These are phyloP conservation scores for Bradynema listronoti DNA, from an alignment of 1,140 invertebrate genomes.

Conservation along the genomic window DNA sequence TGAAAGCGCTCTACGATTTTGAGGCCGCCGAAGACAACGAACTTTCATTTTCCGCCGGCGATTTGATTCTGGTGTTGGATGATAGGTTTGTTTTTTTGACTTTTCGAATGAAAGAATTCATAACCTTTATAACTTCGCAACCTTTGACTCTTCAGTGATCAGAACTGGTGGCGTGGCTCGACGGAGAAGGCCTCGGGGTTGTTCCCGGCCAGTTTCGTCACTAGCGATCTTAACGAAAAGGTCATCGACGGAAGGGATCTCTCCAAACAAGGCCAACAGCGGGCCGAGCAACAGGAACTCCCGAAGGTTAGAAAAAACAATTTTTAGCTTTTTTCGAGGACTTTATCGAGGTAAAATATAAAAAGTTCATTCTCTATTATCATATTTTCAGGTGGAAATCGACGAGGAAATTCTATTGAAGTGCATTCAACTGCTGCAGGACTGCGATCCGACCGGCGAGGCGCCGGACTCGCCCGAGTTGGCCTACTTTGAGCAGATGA, in stretches of 20 bases:
- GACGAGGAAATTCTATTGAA: conserved; percentile 62
- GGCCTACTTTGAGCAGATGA: conserved; percentile 70
- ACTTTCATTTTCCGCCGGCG: conserved; percentile 86
- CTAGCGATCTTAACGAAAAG: conserved; percentile 64
- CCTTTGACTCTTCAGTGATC: conserved; percentile 67
- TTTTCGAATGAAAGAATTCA: not conserved
- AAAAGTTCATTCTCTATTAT: not conserved
- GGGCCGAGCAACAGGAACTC: conserved; percentile 59
- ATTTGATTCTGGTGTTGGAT: conserved; percentile 68
- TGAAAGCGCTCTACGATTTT: conserved; percentile 93
- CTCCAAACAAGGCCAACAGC: not conserved
- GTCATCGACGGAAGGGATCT: not conserved
- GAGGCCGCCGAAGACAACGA: conserved; percentile 98
- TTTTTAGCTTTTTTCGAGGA: too few relatives aligned
- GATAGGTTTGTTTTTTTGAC: conserved; percentile 65
- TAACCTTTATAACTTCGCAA: not conserved
- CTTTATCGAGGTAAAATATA: too few relatives aligned
- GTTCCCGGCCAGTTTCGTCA: conserved; percentile 96
- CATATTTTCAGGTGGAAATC: conserved; percentile 59
- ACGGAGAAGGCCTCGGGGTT: conserved; percentile 72
- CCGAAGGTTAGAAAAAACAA: too few relatives aligned
- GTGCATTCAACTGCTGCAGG: conserved; percentile 77
- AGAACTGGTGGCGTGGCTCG: conserved; percentile 98
- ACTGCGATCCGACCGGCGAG: conserved; percentile 79
- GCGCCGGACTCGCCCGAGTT: conserved; percentile 67